Conservation (phyloP, 2,888 invertebrate species). For the Hypselothyrea guttata region DNA sequence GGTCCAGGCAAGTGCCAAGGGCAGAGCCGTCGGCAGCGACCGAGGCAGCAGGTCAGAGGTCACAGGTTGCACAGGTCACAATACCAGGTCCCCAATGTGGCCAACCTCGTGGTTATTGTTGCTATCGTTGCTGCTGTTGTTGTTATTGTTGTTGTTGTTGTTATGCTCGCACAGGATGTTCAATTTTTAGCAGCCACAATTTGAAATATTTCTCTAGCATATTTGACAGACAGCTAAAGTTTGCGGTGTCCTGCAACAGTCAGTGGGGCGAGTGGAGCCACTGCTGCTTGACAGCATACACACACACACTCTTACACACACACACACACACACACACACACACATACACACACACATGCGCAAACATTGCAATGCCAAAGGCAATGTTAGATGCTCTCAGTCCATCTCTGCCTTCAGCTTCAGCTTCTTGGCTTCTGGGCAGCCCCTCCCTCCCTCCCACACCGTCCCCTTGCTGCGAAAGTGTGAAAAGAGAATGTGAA, state of each 20-base stretch:
- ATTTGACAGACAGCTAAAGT: slow-evolving; percentile 76
- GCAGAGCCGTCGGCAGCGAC: too few species aligned
- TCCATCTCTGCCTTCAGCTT: not conserved
- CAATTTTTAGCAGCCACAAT: slow-evolving; percentile 77
- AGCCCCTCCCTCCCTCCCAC: not conserved
- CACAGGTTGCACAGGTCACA: slow-evolving; percentile 3
- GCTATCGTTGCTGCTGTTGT: not conserved
- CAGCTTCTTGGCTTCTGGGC: not conserved
- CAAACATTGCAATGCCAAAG: slow-evolving; percentile 61
- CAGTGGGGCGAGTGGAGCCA: not conserved
- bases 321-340: slow-evolving; percentile 12
- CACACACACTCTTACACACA: slow-evolving; percentile 5
- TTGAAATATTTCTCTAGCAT: slow-evolving; percentile 74
- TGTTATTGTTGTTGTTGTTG: slow-evolving; percentile 6
- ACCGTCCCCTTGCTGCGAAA: slow-evolving; percentile 45
- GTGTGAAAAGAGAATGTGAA: slow-evolving; percentile 71
- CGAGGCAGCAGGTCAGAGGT: slow-evolving; percentile 1
- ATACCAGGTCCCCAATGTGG: slow-evolving; percentile 14
- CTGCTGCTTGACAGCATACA: not conserved
- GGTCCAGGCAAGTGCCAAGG: slow-evolving; percentile 3
- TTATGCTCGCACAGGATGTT: slow-evolving; percentile 43
- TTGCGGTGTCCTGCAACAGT: slow-evolving; percentile 44
- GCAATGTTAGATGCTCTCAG: slow-evolving; percentile 31
- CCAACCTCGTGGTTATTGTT: slow-evolving; percentile 1
- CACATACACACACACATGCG: slow-evolving; percentile 17